These are phyloP conservation scores for Siniperca knerii DNA, from an alignment of 2,113 vertebrate species.

Conservation along the genomic window DNA sequence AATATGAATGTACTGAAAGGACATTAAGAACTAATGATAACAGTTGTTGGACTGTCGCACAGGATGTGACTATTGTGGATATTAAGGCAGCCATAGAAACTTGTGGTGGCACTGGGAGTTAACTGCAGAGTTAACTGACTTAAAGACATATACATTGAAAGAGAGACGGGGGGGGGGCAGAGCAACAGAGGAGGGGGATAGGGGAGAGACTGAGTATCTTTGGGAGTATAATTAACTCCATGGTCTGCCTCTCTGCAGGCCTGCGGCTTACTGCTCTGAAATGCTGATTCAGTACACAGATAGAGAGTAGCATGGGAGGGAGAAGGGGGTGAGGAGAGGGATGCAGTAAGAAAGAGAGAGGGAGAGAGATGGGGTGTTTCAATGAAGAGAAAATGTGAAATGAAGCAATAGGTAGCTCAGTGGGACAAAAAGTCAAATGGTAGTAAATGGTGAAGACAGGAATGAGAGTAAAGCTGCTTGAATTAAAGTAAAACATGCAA, in stretches of 20 bases:
- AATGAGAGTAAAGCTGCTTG: neutral
- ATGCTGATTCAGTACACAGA: constrained; percentile 82
- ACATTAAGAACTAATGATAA: neutral
- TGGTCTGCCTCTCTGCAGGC: constrained; percentile 78
- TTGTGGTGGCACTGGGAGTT: neutral
- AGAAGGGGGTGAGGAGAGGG: constrained; percentile 47
- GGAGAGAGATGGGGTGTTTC: constrained; percentile 21
- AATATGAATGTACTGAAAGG: neutral
- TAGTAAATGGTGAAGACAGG: neutral
- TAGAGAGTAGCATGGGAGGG: constrained; percentile 51
- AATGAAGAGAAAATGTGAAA: constrained; percentile 30
- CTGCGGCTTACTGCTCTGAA: constrained; percentile 77
- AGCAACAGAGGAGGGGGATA: constrained; percentile 47
- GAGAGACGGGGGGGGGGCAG: neutral
- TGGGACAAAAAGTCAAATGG: constrained; percentile 11
- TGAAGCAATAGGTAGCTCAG: neutral
- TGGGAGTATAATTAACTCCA: constrained; percentile 78
- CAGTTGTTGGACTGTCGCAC: neutral
- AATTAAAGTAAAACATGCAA: neutral
- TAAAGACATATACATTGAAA: neutral
- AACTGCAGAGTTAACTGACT: constrained; percentile 41
- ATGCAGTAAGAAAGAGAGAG: constrained; percentile 44
- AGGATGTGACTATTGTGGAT: neutral
- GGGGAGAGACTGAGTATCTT: constrained; percentile 57
- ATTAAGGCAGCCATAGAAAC: neutral